Conservation (phyloP, 1,140 invertebrate genomes). For the Lutraria rhynchaena region DNA sequence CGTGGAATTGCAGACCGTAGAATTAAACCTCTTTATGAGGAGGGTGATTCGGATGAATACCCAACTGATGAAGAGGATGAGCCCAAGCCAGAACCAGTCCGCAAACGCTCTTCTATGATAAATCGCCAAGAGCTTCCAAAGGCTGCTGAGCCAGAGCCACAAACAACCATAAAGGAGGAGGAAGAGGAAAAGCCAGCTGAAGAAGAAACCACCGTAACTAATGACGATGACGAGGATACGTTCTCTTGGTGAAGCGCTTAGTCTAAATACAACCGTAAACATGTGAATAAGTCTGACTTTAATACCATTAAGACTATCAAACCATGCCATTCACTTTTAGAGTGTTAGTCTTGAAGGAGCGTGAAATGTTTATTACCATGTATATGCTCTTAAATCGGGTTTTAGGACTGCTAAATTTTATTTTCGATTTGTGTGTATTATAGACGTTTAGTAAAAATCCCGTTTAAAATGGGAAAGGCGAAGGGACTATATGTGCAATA, state of each 20-base stretch:
- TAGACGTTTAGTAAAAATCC: slow-evolving; percentile 77
- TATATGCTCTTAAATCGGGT: neutral
- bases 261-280: too few species aligned
- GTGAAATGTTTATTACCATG: too few species aligned
- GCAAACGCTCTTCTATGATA: slow-evolving; percentile 48
- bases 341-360: too few species aligned
- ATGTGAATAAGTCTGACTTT: too few species aligned
- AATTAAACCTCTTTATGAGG: slow-evolving; percentile 40
- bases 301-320: too few species aligned
- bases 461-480: slow-evolving; percentile 41
- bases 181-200: slow-evolving; percentile 19
- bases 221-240: too few species aligned
- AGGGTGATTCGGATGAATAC: slow-evolving; percentile 53
- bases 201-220: neutral
- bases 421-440: too few species aligned
- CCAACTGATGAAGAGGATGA: slow-evolving; percentile 57
- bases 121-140: neutral
- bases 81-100: slow-evolving; percentile 38
- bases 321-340: too few species aligned
- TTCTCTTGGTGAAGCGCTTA: too few species aligned
- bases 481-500: slow-evolving; percentile 46
- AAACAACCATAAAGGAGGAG: slow-evolving; percentile 27
- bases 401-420: neutral
- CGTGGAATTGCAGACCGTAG: slow-evolving; percentile 35
- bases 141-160: slow-evolving; percentile 2